These are phyloP conservation scores for Drosophila ohnishii DNA, from an alignment of 1,140 invertebrate species.

Conservation along the genomic window DNA sequence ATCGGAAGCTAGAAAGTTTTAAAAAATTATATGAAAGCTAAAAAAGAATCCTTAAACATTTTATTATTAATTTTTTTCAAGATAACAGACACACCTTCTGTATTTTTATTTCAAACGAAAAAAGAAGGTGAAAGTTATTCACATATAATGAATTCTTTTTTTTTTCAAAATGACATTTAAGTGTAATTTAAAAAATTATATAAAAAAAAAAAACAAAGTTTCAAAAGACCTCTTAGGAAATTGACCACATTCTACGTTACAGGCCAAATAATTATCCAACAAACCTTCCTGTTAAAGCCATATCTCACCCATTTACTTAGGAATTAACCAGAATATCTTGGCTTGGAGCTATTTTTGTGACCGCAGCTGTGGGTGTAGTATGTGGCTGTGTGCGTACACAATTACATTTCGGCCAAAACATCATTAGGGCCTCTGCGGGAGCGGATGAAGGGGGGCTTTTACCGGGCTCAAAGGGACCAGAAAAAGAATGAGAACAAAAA, in stretches of 20 bases:
- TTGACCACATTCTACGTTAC: no score
- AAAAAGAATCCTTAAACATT: neutral
- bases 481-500: conserved; percentile 46
- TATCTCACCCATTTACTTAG: neutral
- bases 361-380: neutral
- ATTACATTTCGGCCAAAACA: conserved; percentile 59
- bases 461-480: conserved; percentile 43
- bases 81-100: no score
- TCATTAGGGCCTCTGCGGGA: conserved; percentile 30
- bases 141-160: no score
- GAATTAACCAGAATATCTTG: neutral
- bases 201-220: no score
- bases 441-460: conserved; percentile 20
- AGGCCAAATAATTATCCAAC: neutral
- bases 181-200: no score
- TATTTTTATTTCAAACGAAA: no score
- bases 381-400: conserved; percentile 36
- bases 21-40: neutral
- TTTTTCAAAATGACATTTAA: neutral
- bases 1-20: neutral
- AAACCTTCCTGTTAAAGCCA: neutral
- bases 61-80: no score
- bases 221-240: neutral
- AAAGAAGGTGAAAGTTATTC: no score
- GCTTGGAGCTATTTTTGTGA: conserved; percentile 6